These are phyloP conservation scores for Paraplagusia blochii DNA, from an alignment of 2,113 vertebrate species.

Conservation along the genomic window DNA sequence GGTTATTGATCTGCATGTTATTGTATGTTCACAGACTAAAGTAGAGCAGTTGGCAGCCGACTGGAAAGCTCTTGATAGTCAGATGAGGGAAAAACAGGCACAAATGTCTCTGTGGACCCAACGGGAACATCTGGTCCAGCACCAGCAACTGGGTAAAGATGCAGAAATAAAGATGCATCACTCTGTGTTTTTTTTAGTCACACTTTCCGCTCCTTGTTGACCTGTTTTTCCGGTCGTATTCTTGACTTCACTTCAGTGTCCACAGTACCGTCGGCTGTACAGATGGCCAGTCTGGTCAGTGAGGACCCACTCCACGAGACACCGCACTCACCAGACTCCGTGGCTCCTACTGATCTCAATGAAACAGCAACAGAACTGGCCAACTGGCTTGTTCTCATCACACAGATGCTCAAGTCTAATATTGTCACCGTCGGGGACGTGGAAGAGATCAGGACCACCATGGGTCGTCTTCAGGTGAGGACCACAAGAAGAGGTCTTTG, in stretches of 20 bases:
- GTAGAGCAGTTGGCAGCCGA: conserved; percentile 76
- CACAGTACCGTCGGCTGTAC: conserved; percentile 64
- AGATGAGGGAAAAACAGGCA: conserved; percentile 67
- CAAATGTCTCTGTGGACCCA: conserved; percentile 64
- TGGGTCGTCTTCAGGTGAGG: conserved; percentile 84
- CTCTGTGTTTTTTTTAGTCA: no score
- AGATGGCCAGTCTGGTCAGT: conserved; percentile 69
- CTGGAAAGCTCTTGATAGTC: conserved; percentile 75
- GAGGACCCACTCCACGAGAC: conserved; percentile 72
- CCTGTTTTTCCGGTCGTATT: neutral
- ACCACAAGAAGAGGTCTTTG: no score
- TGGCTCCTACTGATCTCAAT: conserved; percentile 87
- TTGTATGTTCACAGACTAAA: conserved; percentile 56
- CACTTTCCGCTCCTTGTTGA: neutral
- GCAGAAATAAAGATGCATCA: no score
- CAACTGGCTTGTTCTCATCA: conserved; percentile 91
- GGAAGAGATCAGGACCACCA: conserved; percentile 89
- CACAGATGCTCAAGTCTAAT: conserved; percentile 96
- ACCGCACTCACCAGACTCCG: conserved; percentile 73
- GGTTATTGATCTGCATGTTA: neutral
- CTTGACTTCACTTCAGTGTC: conserved; percentile 37
- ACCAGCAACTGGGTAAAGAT: conserved; percentile 73
- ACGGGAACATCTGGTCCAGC: conserved; percentile 65
- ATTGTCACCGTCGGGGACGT: conserved; percentile 92
- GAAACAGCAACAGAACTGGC: conserved; percentile 89